phyloP scores from a whole-genome alignment of 1,140 invertebrate genomes.

The Anastrepha ludens region DNA sequence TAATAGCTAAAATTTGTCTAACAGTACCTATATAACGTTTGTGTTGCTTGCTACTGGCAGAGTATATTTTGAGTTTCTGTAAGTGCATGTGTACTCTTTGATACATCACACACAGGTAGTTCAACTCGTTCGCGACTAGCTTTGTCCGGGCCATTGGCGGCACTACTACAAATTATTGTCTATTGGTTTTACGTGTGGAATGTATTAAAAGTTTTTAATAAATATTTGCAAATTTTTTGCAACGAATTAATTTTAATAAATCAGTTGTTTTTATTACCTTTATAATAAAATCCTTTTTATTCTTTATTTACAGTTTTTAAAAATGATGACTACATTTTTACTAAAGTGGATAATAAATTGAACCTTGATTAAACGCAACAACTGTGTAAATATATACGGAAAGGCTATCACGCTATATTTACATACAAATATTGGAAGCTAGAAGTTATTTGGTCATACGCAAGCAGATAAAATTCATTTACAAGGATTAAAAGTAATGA shows the following conservation, averaged over 20 bases:
- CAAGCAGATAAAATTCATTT: constrained; percentile 42
- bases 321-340: constrained; percentile 34
- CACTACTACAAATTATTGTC: background rate
- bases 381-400: constrained; percentile 22
- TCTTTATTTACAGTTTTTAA: constrained; percentile 39
- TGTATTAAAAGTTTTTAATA: background rate
- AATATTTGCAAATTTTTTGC: background rate
- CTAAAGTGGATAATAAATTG: constrained; percentile 23
- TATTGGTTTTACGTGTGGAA: background rate
- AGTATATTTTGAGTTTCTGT: background rate
- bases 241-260: background rate
- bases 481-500: constrained; percentile 37
- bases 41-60: background rate
- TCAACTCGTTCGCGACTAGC: constrained; percentile 43
- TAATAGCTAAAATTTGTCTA: constrained; percentile 38
- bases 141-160: constrained; percentile 33
- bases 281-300: background rate
- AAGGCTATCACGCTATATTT: background rate
- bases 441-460: background rate
- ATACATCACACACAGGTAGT: constrained; percentile 26
- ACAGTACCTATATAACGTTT: background rate
- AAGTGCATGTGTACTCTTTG: background rate
- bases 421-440: background rate
- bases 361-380: constrained; percentile 1
- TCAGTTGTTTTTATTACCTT: background rate